Evolutionary conservation across 2,113 vertebrate genomes (phyloP), one percentile per base, ranked within the genome.

Genomic region (Chaetura pelagica): DNA sequence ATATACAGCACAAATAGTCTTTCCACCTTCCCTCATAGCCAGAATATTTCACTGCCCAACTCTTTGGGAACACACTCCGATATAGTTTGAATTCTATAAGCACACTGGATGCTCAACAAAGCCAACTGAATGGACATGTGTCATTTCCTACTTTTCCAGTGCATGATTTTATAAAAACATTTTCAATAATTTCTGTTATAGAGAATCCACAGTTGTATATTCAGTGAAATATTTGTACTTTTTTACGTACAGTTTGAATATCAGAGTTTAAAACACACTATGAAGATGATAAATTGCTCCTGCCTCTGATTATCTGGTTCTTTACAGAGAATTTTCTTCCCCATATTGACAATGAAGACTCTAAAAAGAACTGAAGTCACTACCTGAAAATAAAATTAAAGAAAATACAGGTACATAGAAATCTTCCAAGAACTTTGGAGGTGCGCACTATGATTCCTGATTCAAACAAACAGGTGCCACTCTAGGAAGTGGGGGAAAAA

Each of bases 381-480:
- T 78, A 54, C 23, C 83, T 63, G 18, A 92, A 84, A 90, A 88
- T 38, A 86, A 76, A 94, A 81, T 34, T 20, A 82, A 42, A 42
- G 40, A 42, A 42, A 86, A 83, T 74, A 54, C 55, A 93, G 35
- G 48, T 80, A 90, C 64, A 84, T 71, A 87, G 52, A 90, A 89
- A 75, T 95, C 90, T 97, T 90, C 85, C 78, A 87, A 95, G 90
- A 96, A 29, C 67, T 96, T 75, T 96, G 76, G 73, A 96, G 75
- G 72, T 93, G 91, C 79, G 85, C 71, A 66, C 29, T 97, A 95
- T 46, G 72, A 27, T 90, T 97, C 93, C 94, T 87, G 79, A 93
- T 63, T 92, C 96, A 96, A 95, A 86, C 96, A 95, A 96, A 95
- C 86, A 92, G 79, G 92, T 96, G 93, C 54, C 92, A 86, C 88